A percentile compares a stretch with the other conserved stretches of the same genome.
Evolutionary conservation across 2,888 invertebrate species (phyloP).

Genomic region (Drosophila stalkeri): DNA sequence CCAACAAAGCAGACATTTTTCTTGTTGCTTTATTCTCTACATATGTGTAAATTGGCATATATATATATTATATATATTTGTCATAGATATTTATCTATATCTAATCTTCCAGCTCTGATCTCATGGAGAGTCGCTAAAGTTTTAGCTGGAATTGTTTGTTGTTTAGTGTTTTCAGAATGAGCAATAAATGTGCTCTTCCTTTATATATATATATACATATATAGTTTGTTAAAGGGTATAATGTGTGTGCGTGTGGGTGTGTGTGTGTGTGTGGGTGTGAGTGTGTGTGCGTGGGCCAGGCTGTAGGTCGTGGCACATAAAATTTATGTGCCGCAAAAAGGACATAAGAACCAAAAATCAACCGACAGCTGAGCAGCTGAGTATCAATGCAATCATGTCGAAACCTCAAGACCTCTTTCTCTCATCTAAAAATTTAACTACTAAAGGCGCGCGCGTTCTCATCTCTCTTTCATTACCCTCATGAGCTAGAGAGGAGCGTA

Average conservation of each 20-base stretch:
- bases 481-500: constrained; percentile 22
- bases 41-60: no score
- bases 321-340: constrained; percentile 74
- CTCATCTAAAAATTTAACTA: background rate
- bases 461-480: constrained; percentile 13
- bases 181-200: constrained; percentile 1
- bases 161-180: constrained; percentile 44
- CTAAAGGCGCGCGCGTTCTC: background rate
- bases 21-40: no score
- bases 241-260: constrained; percentile 17
- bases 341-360: constrained; percentile 63
- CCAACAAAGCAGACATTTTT: background rate
- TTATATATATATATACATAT: constrained; percentile 11
- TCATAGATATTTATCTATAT: background rate
- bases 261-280: background rate
- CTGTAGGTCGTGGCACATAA: constrained; percentile 54
- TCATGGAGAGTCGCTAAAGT: background rate
- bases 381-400: constrained; percentile 67
- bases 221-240: constrained; percentile 56
- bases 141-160: background rate
- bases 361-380: constrained; percentile 61
- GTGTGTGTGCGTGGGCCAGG: constrained; percentile 1
- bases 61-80: no score
- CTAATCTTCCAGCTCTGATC: background rate
- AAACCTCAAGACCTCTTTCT: constrained; percentile 10